Evolutionary conservation across 1,140 invertebrate species (phyloP).

Genomic region (Ericerus pela): DNA sequence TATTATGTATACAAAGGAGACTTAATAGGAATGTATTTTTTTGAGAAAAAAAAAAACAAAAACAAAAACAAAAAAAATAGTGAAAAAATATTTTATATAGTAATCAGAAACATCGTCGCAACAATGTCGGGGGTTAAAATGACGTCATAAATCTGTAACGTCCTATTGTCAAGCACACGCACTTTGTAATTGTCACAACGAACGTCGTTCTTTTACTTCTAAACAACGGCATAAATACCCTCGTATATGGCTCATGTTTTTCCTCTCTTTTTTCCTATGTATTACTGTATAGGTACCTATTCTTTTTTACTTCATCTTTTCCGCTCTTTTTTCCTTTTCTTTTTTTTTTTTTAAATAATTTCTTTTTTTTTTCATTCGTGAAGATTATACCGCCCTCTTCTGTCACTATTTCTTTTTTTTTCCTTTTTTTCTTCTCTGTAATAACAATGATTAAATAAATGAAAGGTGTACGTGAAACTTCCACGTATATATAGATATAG

Average conservation of each 20-base stretch:
- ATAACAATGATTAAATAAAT: too few relatives aligned
- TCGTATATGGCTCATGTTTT: neutral
- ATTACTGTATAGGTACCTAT: too few relatives aligned
- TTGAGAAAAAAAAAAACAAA: too few relatives aligned
- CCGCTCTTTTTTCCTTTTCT: neutral
- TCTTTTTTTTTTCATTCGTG: too few relatives aligned
- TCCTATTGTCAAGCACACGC: slow-evolving; percentile 10
- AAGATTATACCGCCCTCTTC: too few relatives aligned
- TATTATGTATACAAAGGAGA: slow-evolving; percentile 3
- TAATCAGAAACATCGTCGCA: slow-evolving; percentile 9
- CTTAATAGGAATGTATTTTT: slow-evolving; percentile 7
- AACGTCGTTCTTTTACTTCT: slow-evolving; percentile 8
- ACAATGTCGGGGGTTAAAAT: slow-evolving; percentile 8
- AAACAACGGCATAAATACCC: slow-evolving; percentile 7
- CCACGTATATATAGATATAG: too few relatives aligned
- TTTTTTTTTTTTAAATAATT: too few relatives aligned
- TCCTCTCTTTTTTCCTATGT: slow-evolving; percentile 1
- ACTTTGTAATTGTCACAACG: slow-evolving; percentile 12
- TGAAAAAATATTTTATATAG: slow-evolving; percentile 9
- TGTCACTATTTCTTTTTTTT: too few relatives aligned
- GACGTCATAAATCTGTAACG: slow-evolving; percentile 10
- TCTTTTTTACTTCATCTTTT: neutral
- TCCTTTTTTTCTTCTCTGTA: too few relatives aligned
- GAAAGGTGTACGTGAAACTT: too few relatives aligned
- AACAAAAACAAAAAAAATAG: too few relatives aligned